Base-by-base conservation (phyloP, 2,888 invertebrate genomes). In the Trichogramma dendrolimi region DNA sequence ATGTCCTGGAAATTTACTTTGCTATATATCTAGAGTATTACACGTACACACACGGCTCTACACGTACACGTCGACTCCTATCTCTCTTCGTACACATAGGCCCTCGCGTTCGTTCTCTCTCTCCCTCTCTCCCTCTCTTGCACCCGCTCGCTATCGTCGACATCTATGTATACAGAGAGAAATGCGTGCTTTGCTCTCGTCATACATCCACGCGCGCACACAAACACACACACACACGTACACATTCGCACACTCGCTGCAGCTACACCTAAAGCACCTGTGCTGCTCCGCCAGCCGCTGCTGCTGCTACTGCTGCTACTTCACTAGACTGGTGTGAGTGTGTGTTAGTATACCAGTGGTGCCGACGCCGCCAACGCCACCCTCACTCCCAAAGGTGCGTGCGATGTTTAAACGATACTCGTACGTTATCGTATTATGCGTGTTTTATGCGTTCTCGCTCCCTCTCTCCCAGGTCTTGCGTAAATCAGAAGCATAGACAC, bases 1-100 rank as follows among this genome's bases (percentile, higher is more conserved):
- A 40, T 57, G 47, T 49, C 53, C 59, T 56, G 49, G 62, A 59
- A 62, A 62, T 59, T 62, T 62, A 62, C 59, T 59, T 59, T 57
- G 39, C 53, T 27, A 27, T 27, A 27, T 48, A 14, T 48, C 27
- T 11, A 11, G 27, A 14, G 48, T 14, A 48, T 48, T 48, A 14
- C 48, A 48, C 48, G 7, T 46, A n/a, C n/a, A n/a, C 11, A n/a
- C 48, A 6, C n/a, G 11, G 27, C 11, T 48, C 27, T 48, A 27
- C 27, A 48, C 48, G 48, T 48, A 14, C 48, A 14, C 27, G 11
- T 48, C 7, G 8, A 44, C 2, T 10, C 51, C 51, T 10, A 38
- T n/a, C 51, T 40, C 39, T 51, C 51, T 14, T 42, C 49, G 49
- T 10, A 10, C 27, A 49, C 49, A 6, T 14, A 11, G 11, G 11